Conservation (phyloP, 2,797 vertebrate species). For the Nothura maculosa region DNA sequence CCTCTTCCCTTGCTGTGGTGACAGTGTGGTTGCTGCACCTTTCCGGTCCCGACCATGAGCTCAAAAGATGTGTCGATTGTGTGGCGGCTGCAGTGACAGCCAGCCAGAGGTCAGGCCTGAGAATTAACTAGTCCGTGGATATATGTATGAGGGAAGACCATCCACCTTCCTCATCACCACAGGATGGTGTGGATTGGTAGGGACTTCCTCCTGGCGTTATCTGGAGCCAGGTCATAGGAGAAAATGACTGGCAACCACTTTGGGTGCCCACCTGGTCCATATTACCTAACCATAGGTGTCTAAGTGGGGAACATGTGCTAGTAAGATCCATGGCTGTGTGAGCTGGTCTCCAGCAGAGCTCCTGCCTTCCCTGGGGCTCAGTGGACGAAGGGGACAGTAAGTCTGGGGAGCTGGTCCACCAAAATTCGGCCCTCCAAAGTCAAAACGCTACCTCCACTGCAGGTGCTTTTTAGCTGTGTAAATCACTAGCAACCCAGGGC, state of each 20-base stretch:
- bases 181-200: neutral
- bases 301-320: neutral
- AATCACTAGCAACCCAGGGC: fast-evolving
- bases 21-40: neutral
- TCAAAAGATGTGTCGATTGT: fast-evolving
- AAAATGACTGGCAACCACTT: neutral
- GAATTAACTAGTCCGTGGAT: neutral
- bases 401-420: fast-evolving
- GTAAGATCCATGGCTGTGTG: fast-evolving
- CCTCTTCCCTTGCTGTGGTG: fast-evolving
- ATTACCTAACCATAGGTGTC: neutral
- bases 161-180: neutral
- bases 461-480: neutral
- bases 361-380: neutral
- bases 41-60: neutral
- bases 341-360: neutral
- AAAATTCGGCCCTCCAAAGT: neutral
- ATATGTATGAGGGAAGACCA: neutral
- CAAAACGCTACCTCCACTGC: neutral
- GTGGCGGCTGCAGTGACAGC: fast-evolving
- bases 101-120: neutral
- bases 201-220: fast-evolving
- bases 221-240: neutral
- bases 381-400: neutral
- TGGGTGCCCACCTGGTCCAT: fast-evolving